Conservation (phyloP, 2,113 vertebrate genomes). For the Cochlearius cochlearius region DNA sequence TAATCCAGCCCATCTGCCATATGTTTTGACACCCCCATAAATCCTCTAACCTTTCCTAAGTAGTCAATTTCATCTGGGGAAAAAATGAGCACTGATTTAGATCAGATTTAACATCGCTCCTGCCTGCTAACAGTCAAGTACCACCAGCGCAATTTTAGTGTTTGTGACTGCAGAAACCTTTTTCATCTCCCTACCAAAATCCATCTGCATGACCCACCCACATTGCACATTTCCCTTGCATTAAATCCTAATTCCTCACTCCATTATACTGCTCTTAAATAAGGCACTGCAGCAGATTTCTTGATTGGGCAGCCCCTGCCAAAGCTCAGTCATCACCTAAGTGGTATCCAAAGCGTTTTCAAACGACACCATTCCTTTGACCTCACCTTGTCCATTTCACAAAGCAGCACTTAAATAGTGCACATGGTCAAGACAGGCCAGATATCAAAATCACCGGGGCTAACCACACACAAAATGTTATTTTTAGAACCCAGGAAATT, state of each 20-base stretch:
- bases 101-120: slow-evolving; percentile 27
- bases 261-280: background rate
- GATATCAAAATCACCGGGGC: background rate
- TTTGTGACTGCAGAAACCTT: slow-evolving; percentile 13
- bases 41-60: slow-evolving; percentile 50
- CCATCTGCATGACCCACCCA: slow-evolving; percentile 13
- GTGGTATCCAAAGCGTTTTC: slow-evolving; percentile 3
- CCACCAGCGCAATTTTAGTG: background rate
- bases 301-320: slow-evolving; percentile 1
- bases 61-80: slow-evolving; percentile 35
- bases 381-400: background rate
- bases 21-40: slow-evolving; percentile 49
- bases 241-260: slow-evolving; percentile 33
- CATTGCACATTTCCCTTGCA: background rate
- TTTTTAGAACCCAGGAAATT: background rate
- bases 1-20: slow-evolving; percentile 50
- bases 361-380: background rate
- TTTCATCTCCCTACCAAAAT: background rate
- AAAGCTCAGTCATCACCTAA: slow-evolving; percentile 19
- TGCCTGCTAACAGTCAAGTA: slow-evolving; percentile 29
- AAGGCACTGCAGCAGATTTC: slow-evolving; percentile 6
- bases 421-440: background rate
- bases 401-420: background rate
- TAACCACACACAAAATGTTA: background rate
- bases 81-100: slow-evolving; percentile 7